A percentile compares a stretch with the other conserved stretches of the same genome.
phyloP scores from a whole-genome alignment of 2,797 vertebrate genomes.

The Coranthus polyacanthus region DNA sequence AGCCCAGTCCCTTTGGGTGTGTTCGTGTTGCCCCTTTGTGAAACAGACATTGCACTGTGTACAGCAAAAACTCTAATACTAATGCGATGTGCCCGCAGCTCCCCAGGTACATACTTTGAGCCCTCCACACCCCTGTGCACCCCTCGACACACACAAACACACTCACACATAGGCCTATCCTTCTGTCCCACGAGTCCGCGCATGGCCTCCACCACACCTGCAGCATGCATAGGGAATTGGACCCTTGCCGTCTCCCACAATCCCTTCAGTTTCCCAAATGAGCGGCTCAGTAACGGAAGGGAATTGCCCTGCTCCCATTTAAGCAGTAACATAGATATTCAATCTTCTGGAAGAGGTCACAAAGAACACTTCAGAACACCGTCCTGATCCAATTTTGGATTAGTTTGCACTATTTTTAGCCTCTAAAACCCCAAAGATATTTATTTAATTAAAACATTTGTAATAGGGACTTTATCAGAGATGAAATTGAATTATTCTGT shows the following conservation, averaged over 20 bases:
- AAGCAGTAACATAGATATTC: constrained; percentile 63
- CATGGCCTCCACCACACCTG: constrained; percentile 83
- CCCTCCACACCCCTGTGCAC: constrained; percentile 39
- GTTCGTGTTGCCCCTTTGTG: constrained; percentile 40
- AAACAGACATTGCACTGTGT: constrained; percentile 59
- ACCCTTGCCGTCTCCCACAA: constrained; percentile 68
- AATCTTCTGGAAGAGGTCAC: constrained; percentile 74
- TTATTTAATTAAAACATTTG: background rate
- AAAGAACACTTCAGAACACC: constrained; percentile 40
- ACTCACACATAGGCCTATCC: constrained; percentile 46
- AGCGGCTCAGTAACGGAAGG: constrained; percentile 60
- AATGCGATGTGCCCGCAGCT: constrained; percentile 62
- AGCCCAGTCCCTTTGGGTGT: constrained; percentile 7
- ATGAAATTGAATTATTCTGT: too few species aligned
- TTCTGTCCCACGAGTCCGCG: constrained; percentile 76
- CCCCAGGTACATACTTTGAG: constrained; percentile 71
- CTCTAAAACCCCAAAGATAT: background rate
- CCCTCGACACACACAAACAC: constrained; percentile 2
- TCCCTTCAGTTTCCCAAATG: constrained; percentile 73
- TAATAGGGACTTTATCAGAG: too few species aligned
- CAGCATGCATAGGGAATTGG: constrained; percentile 84
- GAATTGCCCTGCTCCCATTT: constrained; percentile 75
- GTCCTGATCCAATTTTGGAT: constrained; percentile 41
- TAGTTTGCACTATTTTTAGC: constrained; percentile 31
- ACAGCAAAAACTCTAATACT: constrained; percentile 47